These are phyloP conservation scores for Sebastes iracundus DNA, from an alignment of 2,797 vertebrate species.

Conservation along the genomic window DNA sequence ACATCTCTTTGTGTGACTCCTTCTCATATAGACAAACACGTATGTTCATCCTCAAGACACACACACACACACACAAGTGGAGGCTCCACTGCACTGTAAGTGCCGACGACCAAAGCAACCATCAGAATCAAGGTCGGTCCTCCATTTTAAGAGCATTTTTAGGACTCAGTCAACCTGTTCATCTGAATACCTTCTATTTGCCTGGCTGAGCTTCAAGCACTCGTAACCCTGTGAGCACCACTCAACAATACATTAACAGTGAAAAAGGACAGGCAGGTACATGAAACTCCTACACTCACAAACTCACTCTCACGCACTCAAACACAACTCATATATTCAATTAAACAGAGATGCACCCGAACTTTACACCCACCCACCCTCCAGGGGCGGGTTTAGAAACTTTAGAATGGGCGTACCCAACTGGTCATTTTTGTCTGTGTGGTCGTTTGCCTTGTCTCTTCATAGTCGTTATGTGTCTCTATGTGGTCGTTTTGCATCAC, in stretches of 20 bases:
- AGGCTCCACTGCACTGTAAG: background rate
- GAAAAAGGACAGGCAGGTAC: background rate
- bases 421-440: background rate
- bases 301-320: background rate
- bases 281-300: background rate
- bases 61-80: background rate
- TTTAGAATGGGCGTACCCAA: background rate
- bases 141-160: background rate
- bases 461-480: no score
- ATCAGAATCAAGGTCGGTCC: background rate
- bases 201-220: background rate
- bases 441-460: no score
- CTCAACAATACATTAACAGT: background rate
- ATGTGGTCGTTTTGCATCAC: background rate
- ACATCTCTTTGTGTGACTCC: conserved; percentile 3
- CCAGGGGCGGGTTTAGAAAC: background rate
- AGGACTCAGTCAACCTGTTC: background rate
- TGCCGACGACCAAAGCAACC: background rate
- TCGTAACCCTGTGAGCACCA: background rate
- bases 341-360: background rate
- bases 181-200: background rate
- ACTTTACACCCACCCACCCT: background rate
- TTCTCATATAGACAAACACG: background rate
- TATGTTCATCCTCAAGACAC: background rate
- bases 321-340: background rate